Percentiles rank a stretch among this genome's conserved stretches.
These are phyloP conservation scores for Luperina nickerlii DNA, from an alignment of 2,888 invertebrate species.

Conservation along the genomic window DNA sequence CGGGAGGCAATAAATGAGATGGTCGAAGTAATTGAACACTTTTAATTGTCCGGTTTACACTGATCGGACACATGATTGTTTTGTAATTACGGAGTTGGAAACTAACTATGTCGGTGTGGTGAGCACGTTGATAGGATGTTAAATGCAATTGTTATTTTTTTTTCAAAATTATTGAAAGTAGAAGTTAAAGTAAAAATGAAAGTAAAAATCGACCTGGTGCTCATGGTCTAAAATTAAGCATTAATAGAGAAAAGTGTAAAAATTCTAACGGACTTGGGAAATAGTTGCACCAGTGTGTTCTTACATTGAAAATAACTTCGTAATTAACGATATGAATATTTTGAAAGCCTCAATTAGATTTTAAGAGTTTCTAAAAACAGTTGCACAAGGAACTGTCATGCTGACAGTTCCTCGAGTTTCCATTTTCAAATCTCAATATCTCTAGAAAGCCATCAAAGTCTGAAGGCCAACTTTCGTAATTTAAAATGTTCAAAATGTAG, in stretches of 20 bases:
- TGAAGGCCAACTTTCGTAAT: not conserved
- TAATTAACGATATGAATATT: not conserved
- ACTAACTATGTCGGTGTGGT: not conserved
- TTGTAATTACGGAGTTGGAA: slow-evolving; percentile 43
- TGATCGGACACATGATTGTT: slow-evolving; percentile 40
- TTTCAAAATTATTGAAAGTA: not conserved
- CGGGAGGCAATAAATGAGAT: slow-evolving; percentile 64
- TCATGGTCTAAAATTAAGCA: no score
- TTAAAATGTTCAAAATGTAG: no score
- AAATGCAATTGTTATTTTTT: not conserved
- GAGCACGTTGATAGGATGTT: slow-evolving; percentile 8
- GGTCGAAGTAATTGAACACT: slow-evolving; percentile 66
- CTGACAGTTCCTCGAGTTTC: not conserved
- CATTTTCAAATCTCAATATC: not conserved
- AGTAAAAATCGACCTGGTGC: no score
- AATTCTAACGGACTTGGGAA: not conserved
- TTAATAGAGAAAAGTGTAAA: no score
- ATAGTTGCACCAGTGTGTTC: not conserved
- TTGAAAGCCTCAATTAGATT: not conserved
- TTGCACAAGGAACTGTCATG: no score
- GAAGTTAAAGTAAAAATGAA: not conserved
- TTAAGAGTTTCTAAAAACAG: not conserved
- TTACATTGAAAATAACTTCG: not conserved
- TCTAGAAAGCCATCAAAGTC: not conserved
- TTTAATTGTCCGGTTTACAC: slow-evolving; percentile 61